Conservation (phyloP, 2,797 vertebrate species). For the Chloroceryle inda region DNA sequence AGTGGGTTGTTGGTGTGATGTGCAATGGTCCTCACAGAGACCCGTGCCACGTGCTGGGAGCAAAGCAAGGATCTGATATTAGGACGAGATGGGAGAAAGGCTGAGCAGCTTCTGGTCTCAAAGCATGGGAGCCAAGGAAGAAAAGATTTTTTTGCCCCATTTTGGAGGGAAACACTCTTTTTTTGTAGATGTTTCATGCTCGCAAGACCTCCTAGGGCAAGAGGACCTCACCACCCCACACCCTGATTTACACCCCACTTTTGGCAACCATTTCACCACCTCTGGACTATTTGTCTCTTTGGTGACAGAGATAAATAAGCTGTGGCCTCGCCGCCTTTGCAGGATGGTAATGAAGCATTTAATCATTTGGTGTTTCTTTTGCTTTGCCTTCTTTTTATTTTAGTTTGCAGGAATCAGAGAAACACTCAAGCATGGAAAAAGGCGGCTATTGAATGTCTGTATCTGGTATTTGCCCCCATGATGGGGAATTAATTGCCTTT, state of each 20-base stretch:
- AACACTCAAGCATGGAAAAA: slow-evolving; percentile 18
- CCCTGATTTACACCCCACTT: neutral
- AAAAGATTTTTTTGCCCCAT: neutral
- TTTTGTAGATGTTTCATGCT: neutral
- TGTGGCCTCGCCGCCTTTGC: neutral
- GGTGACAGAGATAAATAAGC: slow-evolving; percentile 12
- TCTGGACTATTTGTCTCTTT: neutral
- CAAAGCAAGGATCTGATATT: neutral
- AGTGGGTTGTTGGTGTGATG: neutral
- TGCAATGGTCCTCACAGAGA: neutral
- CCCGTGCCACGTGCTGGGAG: neutral
- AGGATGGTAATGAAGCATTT: slow-evolving; percentile 66
- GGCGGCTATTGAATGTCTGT: slow-evolving; percentile 59
- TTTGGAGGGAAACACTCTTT: accelerated
- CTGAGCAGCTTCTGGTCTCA: accelerated
- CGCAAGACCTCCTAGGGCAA: neutral
- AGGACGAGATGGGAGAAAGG: neutral
- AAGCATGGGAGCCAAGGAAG: neutral
- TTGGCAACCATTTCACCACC: accelerated
- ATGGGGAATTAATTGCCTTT: slow-evolving; percentile 81
- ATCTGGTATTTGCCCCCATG: slow-evolving; percentile 74
- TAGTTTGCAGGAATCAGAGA: slow-evolving; percentile 46
- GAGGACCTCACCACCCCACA: neutral
- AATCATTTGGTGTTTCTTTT: slow-evolving; percentile 61
- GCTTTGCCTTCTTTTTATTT: slow-evolving; percentile 49